Percentiles rank a stretch among this genome's conserved stretches.
phyloP scores from a whole-genome alignment of 1,140 invertebrate species.

The Drosophila cardini region DNA sequence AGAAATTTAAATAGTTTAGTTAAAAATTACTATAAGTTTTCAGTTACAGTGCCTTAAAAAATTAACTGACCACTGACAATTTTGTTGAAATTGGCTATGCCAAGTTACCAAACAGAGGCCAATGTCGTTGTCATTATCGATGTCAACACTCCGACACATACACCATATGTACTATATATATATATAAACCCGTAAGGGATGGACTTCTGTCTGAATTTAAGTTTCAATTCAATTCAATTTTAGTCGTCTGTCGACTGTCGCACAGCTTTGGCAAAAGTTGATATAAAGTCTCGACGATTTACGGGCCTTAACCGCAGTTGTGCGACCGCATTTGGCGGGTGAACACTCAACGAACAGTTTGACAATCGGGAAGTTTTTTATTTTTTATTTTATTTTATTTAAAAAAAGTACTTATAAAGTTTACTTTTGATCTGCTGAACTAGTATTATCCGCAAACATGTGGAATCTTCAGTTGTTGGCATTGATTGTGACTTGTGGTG shows the following conservation, averaged over 20 bases:
- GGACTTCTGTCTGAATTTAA: constrained; percentile 24
- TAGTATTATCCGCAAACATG: constrained; percentile 15
- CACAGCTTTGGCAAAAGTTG: constrained; percentile 41
- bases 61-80: constrained; percentile 17
- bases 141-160: constrained; percentile 12
- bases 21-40: not conserved
- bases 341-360: constrained; percentile 41
- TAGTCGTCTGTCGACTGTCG: constrained; percentile 15
- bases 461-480: constrained; percentile 20
- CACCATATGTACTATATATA: too few relatives aligned
- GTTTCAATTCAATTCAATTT: constrained; percentile 31
- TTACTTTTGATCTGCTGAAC: not conserved
- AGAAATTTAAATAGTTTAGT: not conserved
- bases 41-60: not conserved
- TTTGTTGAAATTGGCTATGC: not conserved
- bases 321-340: constrained; percentile 72
- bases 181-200: not conserved
- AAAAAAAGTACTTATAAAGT: constrained; percentile 1
- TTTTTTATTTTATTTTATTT: too few relatives aligned
- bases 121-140: constrained; percentile 10
- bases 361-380: constrained; percentile 40
- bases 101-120: constrained; percentile 3
- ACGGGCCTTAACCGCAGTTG: constrained; percentile 62
- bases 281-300: constrained; percentile 63
- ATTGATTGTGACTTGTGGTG: constrained; percentile 58